Conservation (phyloP, 2,888 invertebrate genomes). For the Agrotis exclamationis region DNA sequence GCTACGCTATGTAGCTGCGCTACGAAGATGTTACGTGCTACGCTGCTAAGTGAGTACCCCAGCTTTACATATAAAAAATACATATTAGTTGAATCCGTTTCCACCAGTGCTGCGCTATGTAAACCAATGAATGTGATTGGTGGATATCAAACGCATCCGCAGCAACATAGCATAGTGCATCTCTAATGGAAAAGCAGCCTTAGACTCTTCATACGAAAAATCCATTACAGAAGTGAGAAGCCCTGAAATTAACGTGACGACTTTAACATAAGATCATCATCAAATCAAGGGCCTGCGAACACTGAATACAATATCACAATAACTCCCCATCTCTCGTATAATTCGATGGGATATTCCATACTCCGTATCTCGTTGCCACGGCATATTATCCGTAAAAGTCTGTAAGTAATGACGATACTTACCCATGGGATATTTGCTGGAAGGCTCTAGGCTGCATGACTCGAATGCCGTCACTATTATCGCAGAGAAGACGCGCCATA, state of each 20-base stretch:
- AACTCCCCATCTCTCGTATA: conserved; percentile 31
- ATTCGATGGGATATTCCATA: conserved; percentile 21
- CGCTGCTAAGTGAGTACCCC: too few relatives aligned
- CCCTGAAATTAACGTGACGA: background rate
- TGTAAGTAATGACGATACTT: conserved; percentile 65
- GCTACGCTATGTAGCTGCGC: too few relatives aligned
- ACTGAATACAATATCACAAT: conserved; percentile 30
- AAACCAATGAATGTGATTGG: too few relatives aligned
- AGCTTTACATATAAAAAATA: too few relatives aligned
- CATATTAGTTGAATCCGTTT: too few relatives aligned
- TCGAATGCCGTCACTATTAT: conserved; percentile 92
- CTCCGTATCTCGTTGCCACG: conserved; percentile 7
- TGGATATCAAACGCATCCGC: too few relatives aligned
- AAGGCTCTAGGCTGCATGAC: conserved; percentile 93
- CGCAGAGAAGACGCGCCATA: conserved; percentile 94
- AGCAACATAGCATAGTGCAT: too few relatives aligned
- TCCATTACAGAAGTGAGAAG: background rate
- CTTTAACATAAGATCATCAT: conserved; percentile 2
- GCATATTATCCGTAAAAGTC: conserved; percentile 10
- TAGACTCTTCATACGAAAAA: background rate
- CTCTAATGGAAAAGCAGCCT: too few relatives aligned
- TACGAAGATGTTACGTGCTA: too few relatives aligned
- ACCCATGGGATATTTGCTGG: conserved; percentile 80
- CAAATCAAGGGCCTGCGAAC: background rate
- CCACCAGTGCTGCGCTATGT: too few relatives aligned